Percentiles rank a stretch among this genome's conserved stretches.
Conservation (phyloP, 2,888 invertebrate species). For the Tromatobia lineatoria region DNA sequence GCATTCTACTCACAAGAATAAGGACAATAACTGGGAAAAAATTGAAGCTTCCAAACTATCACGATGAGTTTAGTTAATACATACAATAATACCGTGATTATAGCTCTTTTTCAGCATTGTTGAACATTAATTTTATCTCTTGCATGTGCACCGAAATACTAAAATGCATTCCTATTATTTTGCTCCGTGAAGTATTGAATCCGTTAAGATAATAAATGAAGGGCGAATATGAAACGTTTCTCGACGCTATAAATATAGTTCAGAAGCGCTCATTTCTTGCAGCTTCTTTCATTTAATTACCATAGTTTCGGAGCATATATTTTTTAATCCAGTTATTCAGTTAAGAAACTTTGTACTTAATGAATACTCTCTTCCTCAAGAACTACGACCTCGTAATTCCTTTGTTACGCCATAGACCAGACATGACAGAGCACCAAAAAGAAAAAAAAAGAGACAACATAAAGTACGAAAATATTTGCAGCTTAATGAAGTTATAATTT, state of each 20-base stretch:
- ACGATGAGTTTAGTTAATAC: background rate
- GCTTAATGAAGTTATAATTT: conserved; percentile 69
- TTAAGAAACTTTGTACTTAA: conserved; percentile 64
- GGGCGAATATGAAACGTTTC: background rate
- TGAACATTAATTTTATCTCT: background rate
- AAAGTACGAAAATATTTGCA: conserved; percentile 59
- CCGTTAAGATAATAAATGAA: conserved; percentile 19
- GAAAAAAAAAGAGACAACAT: conserved; percentile 33
- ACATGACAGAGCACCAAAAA: conserved; percentile 11
- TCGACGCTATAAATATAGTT: background rate
- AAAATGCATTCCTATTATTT: background rate
- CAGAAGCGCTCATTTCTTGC: conserved; percentile 15
- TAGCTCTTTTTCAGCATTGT: background rate
- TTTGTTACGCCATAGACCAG: conserved; percentile 45
- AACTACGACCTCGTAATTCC: conserved; percentile 59
- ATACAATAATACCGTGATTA: background rate
- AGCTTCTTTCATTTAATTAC: conserved; percentile 18
- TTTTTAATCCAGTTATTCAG: conserved; percentile 66
- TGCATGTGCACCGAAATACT: background rate
- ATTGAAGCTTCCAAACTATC: background rate
- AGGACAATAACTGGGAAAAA: background rate
- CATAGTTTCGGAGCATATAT: conserved; percentile 23
- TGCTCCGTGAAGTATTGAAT: background rate
- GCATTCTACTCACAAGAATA: background rate
- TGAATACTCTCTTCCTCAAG: conserved; percentile 54